Evolutionary conservation across 2,113 vertebrate species (phyloP), one percentile per base, ranked within the genome.

Genomic region (Stomatorhinus ivindoensis): DNA sequence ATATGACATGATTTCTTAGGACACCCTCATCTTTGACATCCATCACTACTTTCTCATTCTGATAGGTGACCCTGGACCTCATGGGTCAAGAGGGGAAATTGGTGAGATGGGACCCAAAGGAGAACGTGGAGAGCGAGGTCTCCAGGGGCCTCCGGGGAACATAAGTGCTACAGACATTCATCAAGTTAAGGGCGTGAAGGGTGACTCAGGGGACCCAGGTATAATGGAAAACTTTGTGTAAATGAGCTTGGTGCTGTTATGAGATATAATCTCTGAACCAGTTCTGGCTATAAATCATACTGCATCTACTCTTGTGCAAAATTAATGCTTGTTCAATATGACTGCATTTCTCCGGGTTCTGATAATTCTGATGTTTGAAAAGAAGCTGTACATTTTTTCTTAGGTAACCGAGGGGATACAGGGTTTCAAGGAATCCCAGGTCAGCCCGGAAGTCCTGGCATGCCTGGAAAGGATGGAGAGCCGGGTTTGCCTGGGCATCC

Each of bases 151-250:
- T 89, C 95, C 97, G n/a, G 98, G 98, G 46, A 96, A 95, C 13
- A 96, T 99, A 93, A 96, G 93, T 2, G 89, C 91, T 0, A 90
- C 94, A 58, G 95, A 97, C 21, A 99, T 98, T 98, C 97, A 92
- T 61, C 95, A 94, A 88, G 95, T 98, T 95, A 99, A 98, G 94
- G 98, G 98, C 2, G 93, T 98, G 85, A 99, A 99, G 73, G 98
- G 98, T 93, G 98, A 98, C 46, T 88, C 61, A 31, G 98, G 98
- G 93, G 92, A 96, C 11, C 93, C 50, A 96, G 98, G 98, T 99
- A 93, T 7, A 15, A 73, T 9, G 3, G 9, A 9, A 19, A 53
- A 24, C 27, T 61, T 61, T 61, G 15, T 58, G 51, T 19, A 35
- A 86, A 47, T 86, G 21, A 42, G 82, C 8, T 42, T 84, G 82